phyloP scores from a whole-genome alignment of 2,797 vertebrate species.

The Podargus strigoides region DNA sequence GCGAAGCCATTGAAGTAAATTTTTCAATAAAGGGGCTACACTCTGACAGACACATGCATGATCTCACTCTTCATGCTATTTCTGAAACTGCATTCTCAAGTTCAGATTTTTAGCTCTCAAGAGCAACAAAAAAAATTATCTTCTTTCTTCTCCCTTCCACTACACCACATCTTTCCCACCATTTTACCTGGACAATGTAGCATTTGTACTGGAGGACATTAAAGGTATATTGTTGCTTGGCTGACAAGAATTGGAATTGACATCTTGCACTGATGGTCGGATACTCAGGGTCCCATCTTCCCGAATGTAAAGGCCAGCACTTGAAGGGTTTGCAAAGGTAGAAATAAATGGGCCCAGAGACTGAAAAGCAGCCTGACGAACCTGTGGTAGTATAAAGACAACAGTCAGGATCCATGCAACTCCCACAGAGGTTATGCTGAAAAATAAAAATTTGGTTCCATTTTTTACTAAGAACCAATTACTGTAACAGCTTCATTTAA shows the following conservation, averaged over 20 bases:
- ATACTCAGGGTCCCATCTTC: conserved; percentile 80
- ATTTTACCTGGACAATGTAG: conserved; percentile 9
- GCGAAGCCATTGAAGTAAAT: background rate
- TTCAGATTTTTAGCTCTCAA: background rate
- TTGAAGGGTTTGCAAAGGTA: conserved; percentile 87
- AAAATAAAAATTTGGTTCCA: background rate
- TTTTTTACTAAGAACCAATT: background rate
- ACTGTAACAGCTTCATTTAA: background rate
- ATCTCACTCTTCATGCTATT: background rate
- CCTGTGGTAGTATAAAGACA: conserved; percentile 65
- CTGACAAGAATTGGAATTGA: background rate
- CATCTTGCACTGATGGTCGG: background rate
- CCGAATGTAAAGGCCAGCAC: conserved; percentile 81
- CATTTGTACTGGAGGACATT: background rate
- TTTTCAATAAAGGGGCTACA: background rate
- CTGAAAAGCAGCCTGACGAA: conserved; percentile 90
- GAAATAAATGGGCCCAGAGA: conserved; percentile 90
- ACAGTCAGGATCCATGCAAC: background rate
- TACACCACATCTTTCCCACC: background rate
- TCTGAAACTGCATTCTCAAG: background rate
- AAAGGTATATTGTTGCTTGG: background rate
- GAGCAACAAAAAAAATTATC: background rate
- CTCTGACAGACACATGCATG: background rate
- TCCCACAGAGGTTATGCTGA: background rate
- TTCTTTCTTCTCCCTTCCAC: background rate